These are phyloP conservation scores for Heliconius ismenius DNA, from an alignment of 2,888 invertebrate species.

Conservation along the genomic window DNA sequence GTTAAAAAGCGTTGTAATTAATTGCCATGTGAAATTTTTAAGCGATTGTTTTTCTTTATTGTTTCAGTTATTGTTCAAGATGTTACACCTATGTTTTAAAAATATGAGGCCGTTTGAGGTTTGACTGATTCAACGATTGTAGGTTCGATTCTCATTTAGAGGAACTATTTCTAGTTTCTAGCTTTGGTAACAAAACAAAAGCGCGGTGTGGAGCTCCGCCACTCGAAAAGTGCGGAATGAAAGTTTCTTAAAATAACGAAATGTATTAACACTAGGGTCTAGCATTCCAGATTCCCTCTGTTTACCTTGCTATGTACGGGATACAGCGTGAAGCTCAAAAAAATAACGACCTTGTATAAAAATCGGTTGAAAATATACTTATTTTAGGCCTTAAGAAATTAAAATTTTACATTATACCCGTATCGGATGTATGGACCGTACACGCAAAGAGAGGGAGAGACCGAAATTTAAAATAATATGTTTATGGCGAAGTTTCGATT, in stretches of 20 bases:
- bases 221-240: too few relatives aligned
- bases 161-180: too few relatives aligned
- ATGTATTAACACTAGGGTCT: too few relatives aligned
- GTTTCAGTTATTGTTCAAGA: neutral
- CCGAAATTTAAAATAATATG: constrained; percentile 45
- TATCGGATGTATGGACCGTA: constrained; percentile 31
- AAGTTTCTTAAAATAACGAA: too few relatives aligned
- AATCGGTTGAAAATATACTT: neutral
- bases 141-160: too few relatives aligned
- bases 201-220: too few relatives aligned
- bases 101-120: too few relatives aligned
- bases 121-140: too few relatives aligned
- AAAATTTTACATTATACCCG: constrained; percentile 35
- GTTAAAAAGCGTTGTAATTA: neutral
- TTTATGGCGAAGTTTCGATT: constrained; percentile 43
- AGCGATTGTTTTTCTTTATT: neutral
- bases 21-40: constrained; percentile 19
- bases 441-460: constrained; percentile 29
- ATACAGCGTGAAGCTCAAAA: too few relatives aligned
- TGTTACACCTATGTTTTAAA: neutral
- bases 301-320: too few relatives aligned
- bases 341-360: neutral
- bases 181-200: too few relatives aligned
- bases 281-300: too few relatives aligned
- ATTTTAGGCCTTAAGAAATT: constrained; percentile 29